phyloP scores from a whole-genome alignment of 2,113 vertebrate species.

The Mionectes macconnelli region DNA sequence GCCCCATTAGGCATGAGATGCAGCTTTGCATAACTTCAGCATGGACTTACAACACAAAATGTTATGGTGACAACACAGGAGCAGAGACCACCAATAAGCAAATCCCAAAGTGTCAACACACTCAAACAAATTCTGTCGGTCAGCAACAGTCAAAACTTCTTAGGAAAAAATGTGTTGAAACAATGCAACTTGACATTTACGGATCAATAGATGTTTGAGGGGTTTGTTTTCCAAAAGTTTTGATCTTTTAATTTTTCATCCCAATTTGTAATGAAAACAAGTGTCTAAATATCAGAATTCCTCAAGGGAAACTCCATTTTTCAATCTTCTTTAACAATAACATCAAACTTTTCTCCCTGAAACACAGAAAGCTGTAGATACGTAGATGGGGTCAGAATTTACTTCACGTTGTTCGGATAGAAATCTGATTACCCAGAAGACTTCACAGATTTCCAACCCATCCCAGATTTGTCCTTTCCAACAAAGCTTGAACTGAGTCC shows the following conservation, averaged over 20 bases:
- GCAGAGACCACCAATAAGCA: neutral
- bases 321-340: neutral
- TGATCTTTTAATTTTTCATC: neutral
- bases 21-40: neutral
- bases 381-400: neutral
- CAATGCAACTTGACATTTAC: neutral
- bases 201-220: neutral
- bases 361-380: neutral
- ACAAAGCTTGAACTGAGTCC: neutral
- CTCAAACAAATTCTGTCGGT: neutral
- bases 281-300: conserved; percentile 3
- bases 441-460: neutral
- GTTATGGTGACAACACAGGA: neutral
- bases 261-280: neutral
- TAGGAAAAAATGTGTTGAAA: neutral
- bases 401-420: neutral
- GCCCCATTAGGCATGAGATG: neutral
- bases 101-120: neutral
- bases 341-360: neutral
- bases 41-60: neutral
- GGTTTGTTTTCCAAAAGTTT: neutral
- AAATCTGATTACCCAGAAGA: neutral
- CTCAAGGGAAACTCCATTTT: neutral
- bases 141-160: neutral
- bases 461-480: neutral